Conservation (phyloP, 2,797 vertebrate species). For the Sandelia bainsii region DNA sequence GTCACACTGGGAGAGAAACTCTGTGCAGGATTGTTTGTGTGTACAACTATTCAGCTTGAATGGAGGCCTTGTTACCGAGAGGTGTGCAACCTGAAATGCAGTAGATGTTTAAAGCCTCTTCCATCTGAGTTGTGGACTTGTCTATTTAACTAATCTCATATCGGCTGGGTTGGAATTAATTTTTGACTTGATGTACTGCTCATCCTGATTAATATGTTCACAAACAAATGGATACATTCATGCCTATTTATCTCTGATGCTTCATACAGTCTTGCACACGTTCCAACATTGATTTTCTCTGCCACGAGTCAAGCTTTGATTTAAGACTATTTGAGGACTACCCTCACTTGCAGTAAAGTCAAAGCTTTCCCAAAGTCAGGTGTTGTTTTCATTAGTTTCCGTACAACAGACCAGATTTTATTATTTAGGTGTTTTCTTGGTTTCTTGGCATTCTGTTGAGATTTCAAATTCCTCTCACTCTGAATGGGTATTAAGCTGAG, state of each 20-base stretch:
- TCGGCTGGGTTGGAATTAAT: conserved; percentile 51
- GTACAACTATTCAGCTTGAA: conserved; percentile 11
- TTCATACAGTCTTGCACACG: conserved; percentile 49
- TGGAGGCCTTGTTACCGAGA: neutral
- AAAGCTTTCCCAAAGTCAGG: conserved; percentile 40
- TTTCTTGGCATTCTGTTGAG: conserved; percentile 51
- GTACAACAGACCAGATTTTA: conserved; percentile 52
- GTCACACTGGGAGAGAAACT: conserved; percentile 34
- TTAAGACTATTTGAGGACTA: conserved; percentile 61
- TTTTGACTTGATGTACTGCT: conserved; percentile 53
- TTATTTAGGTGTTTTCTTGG: conserved; percentile 49
- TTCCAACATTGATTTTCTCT: conserved; percentile 65
- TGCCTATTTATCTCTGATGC: conserved; percentile 67
- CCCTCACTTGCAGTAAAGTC: conserved; percentile 61
- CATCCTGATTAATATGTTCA: conserved; percentile 65
- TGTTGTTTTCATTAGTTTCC: conserved; percentile 57
- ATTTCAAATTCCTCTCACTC: conserved; percentile 65
- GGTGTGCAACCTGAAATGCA: conserved; percentile 22
- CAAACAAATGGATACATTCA: conserved; percentile 69
- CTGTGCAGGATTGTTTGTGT: conserved; percentile 3
- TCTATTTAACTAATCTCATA: conserved; percentile 67
- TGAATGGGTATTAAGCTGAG: conserved; percentile 41
- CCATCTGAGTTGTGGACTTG: conserved; percentile 54
- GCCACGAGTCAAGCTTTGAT: conserved; percentile 69
- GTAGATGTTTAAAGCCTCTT: conserved; percentile 33